Evolutionary conservation across 2,113 vertebrate species (phyloP).

Genomic region (Bubo blakistoni): DNA sequence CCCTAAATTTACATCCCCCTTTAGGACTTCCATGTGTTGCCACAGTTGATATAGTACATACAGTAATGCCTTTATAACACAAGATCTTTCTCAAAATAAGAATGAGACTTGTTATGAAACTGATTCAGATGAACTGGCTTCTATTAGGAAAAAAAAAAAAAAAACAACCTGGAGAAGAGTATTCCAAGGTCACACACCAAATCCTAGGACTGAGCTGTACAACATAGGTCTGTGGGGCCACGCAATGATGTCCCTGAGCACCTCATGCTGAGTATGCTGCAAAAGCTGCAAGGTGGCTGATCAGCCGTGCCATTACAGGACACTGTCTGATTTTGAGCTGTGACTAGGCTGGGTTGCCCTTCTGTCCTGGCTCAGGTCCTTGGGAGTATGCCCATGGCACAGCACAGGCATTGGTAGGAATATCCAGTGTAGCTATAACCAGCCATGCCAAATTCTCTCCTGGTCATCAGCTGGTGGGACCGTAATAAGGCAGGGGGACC

Average conservation of each 20-base stretch:
- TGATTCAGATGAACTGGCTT: neutral
- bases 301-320: accelerated
- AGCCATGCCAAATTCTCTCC: neutral
- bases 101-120: neutral
- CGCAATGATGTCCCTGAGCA: neutral
- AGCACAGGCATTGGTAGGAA: neutral
- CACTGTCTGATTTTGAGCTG: neutral
- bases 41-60: neutral
- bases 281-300: neutral
- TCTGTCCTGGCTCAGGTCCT: neutral
- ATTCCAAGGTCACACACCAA: neutral
- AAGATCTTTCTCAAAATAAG: neutral
- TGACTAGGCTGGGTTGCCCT: neutral
- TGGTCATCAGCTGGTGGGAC: neutral
- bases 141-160: neutral
- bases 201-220: neutral
- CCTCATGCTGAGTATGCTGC: neutral
- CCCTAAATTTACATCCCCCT: neutral
- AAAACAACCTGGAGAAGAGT: neutral
- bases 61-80: neutral
- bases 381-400: neutral
- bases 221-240: neutral
- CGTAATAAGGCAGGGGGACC: neutral
- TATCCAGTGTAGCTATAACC: neutral
- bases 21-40: neutral